phyloP scores from a whole-genome alignment of 2,888 invertebrate species.

The Lochmaea capreae region DNA sequence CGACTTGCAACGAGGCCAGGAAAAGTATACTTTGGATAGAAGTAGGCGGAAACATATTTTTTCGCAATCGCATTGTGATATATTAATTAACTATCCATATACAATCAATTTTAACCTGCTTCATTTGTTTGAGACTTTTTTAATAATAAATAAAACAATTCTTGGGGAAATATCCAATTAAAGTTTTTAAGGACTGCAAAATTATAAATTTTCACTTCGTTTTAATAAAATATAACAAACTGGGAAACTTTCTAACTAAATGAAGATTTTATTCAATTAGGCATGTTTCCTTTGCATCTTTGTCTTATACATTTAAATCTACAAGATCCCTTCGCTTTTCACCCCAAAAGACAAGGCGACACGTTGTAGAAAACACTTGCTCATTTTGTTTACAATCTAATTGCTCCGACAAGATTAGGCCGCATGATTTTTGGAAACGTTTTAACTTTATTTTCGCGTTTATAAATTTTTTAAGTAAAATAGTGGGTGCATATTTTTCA shows the following conservation, averaged over 20 bases:
- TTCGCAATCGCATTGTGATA: too few relatives aligned
- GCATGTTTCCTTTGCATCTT: conserved; percentile 9
- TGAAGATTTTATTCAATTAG: conserved; percentile 16
- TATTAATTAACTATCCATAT: too few relatives aligned
- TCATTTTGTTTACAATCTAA: conserved; percentile 47
- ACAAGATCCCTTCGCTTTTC: conserved; percentile 4
- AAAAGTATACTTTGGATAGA: too few relatives aligned
- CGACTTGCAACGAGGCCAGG: too few relatives aligned
- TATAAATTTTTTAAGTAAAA: too few relatives aligned
- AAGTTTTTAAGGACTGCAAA: neutral
- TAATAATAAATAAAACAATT: neutral
- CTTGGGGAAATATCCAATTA: neutral
- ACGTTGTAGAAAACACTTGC: conserved; percentile 37
- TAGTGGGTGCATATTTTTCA: too few relatives aligned
- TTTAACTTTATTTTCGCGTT: neutral
- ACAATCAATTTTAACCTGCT: too few relatives aligned
- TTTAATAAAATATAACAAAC: neutral
- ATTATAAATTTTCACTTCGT: neutral
- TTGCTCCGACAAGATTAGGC: conserved; percentile 47
- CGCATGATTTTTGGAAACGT: conserved; percentile 44
- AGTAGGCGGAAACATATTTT: too few relatives aligned
- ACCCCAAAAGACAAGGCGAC: conserved; percentile 24
- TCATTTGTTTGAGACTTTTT: neutral
- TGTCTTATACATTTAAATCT: conserved; percentile 10
- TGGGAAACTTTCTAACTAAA: neutral